Evolutionary conservation across 2,113 vertebrate genomes (phyloP), one percentile per base, ranked within the genome.

Genomic region (Vombatus ursinus): DNA sequence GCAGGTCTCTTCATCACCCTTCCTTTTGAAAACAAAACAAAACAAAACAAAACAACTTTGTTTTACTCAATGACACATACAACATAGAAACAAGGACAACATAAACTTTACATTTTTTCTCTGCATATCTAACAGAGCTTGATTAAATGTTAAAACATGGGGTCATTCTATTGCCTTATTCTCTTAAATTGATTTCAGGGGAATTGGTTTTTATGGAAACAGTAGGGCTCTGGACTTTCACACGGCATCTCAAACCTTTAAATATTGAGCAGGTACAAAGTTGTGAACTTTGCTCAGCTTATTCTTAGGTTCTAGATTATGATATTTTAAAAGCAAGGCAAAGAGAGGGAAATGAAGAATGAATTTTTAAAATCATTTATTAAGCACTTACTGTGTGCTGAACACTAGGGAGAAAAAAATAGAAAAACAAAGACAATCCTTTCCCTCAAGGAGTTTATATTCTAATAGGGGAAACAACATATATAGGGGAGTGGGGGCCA

Each of bases 191-290:
- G 25, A 90, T 94, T 98, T 98, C 96, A 96, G 95, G 97, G 98
- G 98, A 97, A 97, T 97, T 94, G 97, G 97, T 98, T 98, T 97
- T 98, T 98, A 98, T 98, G 97, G 97, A 98, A 98, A 98, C 98
- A 96, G 97, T 95, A 96, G 98, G 96, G 97, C 98, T 97, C 98
- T 98, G 98, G 98, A 98, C 97, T 97, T 96, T 96, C 93, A 91
- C 68, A 93, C 97, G 95, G 96, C 94, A 98, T 97, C 96, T 94
- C 84, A 97, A 97, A 54, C 93, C 94, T 97, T 98, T 98, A 98
- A 98, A 98, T 98, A 98, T 97, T 97, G 97, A 97, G 52, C 92
- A 92, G 91, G 95, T 96, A 96, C 96, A 96, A 98, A 97, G 96
- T 98, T 97, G 96, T 94, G 97, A 98, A 96, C 92, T 96, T 95